Conservation (phyloP, 1,140 invertebrate species). For the Lethrus apterus region DNA sequence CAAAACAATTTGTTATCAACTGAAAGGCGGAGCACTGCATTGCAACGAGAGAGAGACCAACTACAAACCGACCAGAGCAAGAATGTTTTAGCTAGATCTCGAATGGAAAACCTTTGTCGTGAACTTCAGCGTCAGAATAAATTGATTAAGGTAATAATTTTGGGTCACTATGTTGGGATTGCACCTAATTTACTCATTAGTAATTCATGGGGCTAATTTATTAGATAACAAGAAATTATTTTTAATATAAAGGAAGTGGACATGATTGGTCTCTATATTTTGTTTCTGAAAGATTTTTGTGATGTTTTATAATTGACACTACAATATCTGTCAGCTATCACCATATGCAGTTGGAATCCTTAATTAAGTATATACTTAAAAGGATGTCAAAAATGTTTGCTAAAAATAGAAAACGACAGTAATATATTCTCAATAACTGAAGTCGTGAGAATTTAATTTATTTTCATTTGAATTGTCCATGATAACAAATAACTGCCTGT, state of each 20-base stretch:
- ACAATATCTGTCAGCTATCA: too few species aligned
- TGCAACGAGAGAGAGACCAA: conserved; percentile 74
- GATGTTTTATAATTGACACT: too few species aligned
- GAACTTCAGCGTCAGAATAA: conserved; percentile 89
- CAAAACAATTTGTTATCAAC: conserved; percentile 57
- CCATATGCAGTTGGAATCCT: too few species aligned
- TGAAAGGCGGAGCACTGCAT: conserved; percentile 55
- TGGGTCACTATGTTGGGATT: conserved; percentile 6
- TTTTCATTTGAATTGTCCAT: not conserved
- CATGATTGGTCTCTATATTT: too few species aligned
- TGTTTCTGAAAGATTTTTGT: too few species aligned
- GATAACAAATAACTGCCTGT: not conserved
- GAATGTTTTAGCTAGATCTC: conserved; percentile 67
- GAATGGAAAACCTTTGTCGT: conserved; percentile 79
- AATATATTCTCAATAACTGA: too few species aligned
- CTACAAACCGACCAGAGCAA: conserved; percentile 77
- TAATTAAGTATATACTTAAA: too few species aligned
- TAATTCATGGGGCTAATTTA: not conserved
- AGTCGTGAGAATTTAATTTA: too few species aligned
- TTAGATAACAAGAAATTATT: too few species aligned
- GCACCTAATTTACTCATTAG: conserved; percentile 9
- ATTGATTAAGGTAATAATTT: conserved; percentile 60
- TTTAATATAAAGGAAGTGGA: too few species aligned
- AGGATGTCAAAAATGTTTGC: too few species aligned
- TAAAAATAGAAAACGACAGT: too few species aligned